Percentiles rank a stretch among this genome's conserved stretches.
phyloP scores from a whole-genome alignment of 2,888 invertebrate species.

The Coronaproctus castanopsis region DNA sequence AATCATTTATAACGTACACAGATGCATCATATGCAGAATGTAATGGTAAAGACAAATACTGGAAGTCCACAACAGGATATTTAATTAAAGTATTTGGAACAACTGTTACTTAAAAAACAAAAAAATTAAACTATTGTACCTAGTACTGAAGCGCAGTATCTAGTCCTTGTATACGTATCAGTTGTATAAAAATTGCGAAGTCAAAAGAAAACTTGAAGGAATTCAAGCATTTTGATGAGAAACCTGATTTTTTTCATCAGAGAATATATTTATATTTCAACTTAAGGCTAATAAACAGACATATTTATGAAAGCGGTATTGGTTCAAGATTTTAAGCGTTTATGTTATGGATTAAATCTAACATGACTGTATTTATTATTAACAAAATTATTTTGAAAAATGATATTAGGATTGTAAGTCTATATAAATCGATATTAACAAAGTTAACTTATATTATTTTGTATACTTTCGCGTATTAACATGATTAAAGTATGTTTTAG shows the following conservation, averaged over 20 bases:
- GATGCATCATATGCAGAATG: not conserved
- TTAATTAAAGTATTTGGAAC: not conserved
- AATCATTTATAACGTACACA: not conserved
- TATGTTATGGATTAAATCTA: not conserved
- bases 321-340: not conserved
- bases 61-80: not conserved
- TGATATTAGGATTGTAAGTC: not conserved
- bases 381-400: no score
- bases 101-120: not conserved
- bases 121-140: not conserved
- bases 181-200: not conserved
- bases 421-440: not conserved
- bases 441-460: not conserved
- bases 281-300: not conserved
- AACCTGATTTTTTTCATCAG: not conserved
- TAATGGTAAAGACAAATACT: not conserved
- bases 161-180: not conserved
- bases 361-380: not conserved
- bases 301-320: not conserved
- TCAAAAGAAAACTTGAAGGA: not conserved
- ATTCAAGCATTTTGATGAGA: not conserved
- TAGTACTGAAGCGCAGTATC: not conserved
- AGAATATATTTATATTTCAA: not conserved
- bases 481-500: not conserved
- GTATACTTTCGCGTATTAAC: not conserved